phyloP scores from a whole-genome alignment of 1,140 invertebrate genomes.

The Wiebesia pumilae region DNA sequence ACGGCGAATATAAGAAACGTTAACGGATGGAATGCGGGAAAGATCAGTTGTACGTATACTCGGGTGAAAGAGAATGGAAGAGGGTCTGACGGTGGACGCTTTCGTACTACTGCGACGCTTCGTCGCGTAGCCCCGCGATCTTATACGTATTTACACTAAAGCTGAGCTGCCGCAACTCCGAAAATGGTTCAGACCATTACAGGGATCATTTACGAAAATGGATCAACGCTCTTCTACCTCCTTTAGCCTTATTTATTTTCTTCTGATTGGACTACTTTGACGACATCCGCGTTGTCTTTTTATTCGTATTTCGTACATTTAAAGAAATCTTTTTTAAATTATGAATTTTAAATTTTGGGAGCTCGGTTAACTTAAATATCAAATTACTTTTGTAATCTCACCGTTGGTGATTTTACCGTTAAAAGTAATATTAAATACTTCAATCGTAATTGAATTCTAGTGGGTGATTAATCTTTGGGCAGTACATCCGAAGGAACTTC shows the following conservation, averaged over 20 bases:
- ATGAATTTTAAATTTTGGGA: no score
- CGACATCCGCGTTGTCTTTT: neutral
- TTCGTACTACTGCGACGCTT: constrained; percentile 8
- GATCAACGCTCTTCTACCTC: neutral
- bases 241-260: neutral
- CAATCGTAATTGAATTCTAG: no score
- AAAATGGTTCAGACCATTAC: neutral
- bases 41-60: neutral
- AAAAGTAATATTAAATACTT: no score
- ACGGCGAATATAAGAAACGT: neutral
- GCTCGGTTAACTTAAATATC: no score
- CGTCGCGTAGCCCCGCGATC: neutral
- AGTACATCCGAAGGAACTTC: no score
- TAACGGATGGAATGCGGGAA: neutral
- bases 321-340: no score
- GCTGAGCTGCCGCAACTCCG: neutral
- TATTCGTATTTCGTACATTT: neutral
- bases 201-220: neutral
- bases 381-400: no score
- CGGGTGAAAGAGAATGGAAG: constrained; percentile 36
- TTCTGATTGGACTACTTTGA: neutral
- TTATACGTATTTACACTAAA: neutral
- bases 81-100: neutral
- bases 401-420: no score
- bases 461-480: no score